Conservation (phyloP, 2,888 invertebrate genomes). For the Boloria euphrosyne region DNA sequence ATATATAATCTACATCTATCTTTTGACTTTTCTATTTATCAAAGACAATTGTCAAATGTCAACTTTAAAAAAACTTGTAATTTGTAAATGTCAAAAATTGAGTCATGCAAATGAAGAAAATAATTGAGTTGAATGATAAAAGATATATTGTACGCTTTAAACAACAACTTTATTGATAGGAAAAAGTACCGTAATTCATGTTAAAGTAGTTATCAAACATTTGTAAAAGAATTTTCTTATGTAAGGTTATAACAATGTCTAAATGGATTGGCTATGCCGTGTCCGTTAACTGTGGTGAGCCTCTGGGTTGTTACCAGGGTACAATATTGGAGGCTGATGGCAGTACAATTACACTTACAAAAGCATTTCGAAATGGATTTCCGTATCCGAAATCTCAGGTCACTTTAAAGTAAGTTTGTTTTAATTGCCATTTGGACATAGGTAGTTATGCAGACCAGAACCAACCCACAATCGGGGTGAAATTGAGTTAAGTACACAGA, state of each 20-base stretch:
- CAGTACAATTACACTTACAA: slow-evolving; percentile 86
- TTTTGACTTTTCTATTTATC: too few relatives aligned
- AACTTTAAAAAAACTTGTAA: too few relatives aligned
- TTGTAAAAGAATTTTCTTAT: background rate
- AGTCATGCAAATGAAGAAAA: too few relatives aligned
- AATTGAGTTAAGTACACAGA: too few relatives aligned
- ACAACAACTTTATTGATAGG: slow-evolving; percentile 9
- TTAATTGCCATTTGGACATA: too few relatives aligned
- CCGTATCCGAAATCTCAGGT: slow-evolving; percentile 76
- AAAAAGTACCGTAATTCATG: background rate
- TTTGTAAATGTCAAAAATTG: too few relatives aligned
- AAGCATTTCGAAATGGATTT: slow-evolving; percentile 92
- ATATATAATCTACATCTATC: too few relatives aligned
- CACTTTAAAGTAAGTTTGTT: slow-evolving; percentile 69
- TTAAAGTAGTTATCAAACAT: background rate
- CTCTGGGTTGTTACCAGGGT: slow-evolving; percentile 91
- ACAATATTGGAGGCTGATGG: slow-evolving; percentile 88
- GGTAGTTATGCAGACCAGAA: too few relatives aligned
- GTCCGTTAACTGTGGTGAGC: slow-evolving; percentile 90
- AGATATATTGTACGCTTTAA: background rate
- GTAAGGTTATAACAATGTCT: slow-evolving; percentile 64
- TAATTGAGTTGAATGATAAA: too few relatives aligned
- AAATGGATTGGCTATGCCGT: slow-evolving; percentile 90
- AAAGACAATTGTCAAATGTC: too few relatives aligned
- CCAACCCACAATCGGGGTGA: too few relatives aligned